A percentile compares a stretch with the other conserved stretches of the same genome.
phyloP scores from a whole-genome alignment of 2,797 vertebrate genomes.

The Setipinna tenuifilis region DNA sequence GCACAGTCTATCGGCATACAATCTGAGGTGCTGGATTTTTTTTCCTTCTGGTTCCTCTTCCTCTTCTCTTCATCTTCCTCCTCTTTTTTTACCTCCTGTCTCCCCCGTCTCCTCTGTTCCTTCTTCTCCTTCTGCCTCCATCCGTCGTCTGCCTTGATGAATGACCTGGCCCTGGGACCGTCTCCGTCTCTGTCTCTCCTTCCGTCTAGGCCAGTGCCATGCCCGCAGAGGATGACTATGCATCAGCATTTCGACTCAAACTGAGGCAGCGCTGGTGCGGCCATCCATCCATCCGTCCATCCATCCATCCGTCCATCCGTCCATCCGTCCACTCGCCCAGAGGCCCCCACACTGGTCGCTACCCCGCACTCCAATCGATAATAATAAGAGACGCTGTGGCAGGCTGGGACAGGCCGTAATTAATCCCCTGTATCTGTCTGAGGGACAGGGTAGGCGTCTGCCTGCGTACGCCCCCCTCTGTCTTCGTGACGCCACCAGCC shows the following conservation, averaged over 20 bases:
- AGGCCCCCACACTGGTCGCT: background rate
- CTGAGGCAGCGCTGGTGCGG: background rate
- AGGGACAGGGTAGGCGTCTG: background rate
- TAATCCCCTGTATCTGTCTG: conserved; percentile 42
- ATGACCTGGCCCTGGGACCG: conserved; percentile 17
- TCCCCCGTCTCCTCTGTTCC: background rate
- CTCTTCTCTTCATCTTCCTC: background rate
- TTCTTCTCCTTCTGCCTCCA: background rate
- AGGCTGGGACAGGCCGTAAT: conserved; percentile 50
- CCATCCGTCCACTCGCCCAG: conserved; percentile 36
- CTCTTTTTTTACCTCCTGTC: background rate
- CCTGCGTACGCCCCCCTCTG: conserved; percentile 35
- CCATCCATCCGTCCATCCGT: conserved; percentile 16
- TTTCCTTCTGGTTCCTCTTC: background rate
- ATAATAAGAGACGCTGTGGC: conserved; percentile 46
- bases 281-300: conserved; percentile 28
- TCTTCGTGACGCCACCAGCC: conserved; percentile 24
- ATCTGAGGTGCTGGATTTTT: conserved; percentile 29
- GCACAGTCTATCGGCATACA: background rate
- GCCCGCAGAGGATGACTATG: conserved; percentile 36
- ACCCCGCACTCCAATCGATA: conserved; percentile 38
- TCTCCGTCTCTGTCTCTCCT: background rate
- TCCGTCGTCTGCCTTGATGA: conserved; percentile 25
- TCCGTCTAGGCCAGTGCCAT: background rate
- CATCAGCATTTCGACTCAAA: conserved; percentile 44